Percentiles rank a stretch among this genome's conserved stretches.
These are phyloP conservation scores for Ylistrum balloti DNA, from an alignment of 1,140 invertebrate genomes.

Conservation along the genomic window DNA sequence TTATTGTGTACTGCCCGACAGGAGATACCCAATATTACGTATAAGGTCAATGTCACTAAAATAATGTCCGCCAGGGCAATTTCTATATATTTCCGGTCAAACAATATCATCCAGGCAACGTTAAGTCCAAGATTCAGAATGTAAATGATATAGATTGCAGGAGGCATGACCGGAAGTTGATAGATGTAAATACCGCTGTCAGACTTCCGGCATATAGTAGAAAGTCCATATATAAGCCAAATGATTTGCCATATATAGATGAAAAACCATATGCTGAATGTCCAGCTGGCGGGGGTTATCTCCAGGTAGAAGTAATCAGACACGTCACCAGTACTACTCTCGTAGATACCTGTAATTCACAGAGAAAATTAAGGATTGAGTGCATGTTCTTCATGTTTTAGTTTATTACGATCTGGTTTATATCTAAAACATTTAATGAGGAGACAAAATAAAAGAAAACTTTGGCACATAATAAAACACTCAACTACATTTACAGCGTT, in stretches of 20 bases:
- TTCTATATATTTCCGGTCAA: constrained; percentile 63
- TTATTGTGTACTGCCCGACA: constrained; percentile 52
- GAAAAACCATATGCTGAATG: constrained; percentile 70
- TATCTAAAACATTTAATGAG: no score
- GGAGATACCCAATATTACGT: constrained; percentile 52
- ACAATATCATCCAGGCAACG: constrained; percentile 72
- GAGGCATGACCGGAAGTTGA: constrained; percentile 59
- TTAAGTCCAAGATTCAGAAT: constrained; percentile 59
- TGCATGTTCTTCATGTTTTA: no score
- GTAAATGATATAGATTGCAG: constrained; percentile 57
- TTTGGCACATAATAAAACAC: no score
- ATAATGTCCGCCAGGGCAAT: constrained; percentile 44
- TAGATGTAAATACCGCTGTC: constrained; percentile 58
- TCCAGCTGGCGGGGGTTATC: constrained; percentile 70
- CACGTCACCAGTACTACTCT: constrained; percentile 57
- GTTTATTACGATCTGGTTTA: no score
- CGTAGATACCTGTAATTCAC: constrained; percentile 63
- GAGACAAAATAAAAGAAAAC: no score
- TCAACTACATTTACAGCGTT: no score
- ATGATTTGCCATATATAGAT: constrained; percentile 68
- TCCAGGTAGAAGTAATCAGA: constrained; percentile 59
- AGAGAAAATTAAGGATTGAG: no score
- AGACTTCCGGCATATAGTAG: constrained; percentile 63
- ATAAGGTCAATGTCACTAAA: constrained; percentile 51
- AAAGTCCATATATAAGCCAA: constrained; percentile 64